Percentiles rank a stretch among this genome's conserved stretches.
Conservation (phyloP, 2,888 invertebrate species). For the Synergus laeviventris region DNA sequence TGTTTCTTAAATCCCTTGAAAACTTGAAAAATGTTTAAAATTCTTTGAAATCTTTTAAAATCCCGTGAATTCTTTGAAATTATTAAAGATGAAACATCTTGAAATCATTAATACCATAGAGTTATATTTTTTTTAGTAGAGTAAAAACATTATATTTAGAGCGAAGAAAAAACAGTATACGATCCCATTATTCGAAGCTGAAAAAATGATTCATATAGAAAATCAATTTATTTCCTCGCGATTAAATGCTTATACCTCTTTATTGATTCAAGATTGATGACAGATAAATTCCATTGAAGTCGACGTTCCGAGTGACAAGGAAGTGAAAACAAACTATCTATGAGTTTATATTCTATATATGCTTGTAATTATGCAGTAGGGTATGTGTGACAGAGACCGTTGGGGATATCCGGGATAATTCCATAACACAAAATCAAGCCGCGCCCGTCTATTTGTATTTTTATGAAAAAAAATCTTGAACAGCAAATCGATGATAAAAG, state of each 20-base stretch:
- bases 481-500: constrained; percentile 42
- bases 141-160: too few species aligned
- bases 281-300: constrained; percentile 11
- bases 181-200: not conserved
- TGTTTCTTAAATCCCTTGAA: too few species aligned
- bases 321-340: constrained; percentile 9
- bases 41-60: too few species aligned
- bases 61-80: too few species aligned
- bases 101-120: too few species aligned
- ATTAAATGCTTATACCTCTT: not conserved
- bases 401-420: constrained; percentile 17
- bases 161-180: too few species aligned
- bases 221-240: not conserved
- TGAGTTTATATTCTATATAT: not conserved
- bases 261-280: not conserved
- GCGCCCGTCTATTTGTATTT: constrained; percentile 27
- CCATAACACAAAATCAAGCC: constrained; percentile 42
- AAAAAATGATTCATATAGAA: not conserved
- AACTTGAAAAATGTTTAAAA: too few species aligned
- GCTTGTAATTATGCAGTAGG: not conserved
- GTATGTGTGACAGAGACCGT: constrained; percentile 22
- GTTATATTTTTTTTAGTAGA: too few species aligned
- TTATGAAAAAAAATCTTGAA: not conserved
- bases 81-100: too few species aligned
- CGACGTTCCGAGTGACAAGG: constrained; percentile 7